A percentile compares a stretch with the other conserved stretches of the same genome.
These are phyloP conservation scores for Phrynosoma blainvillii DNA, from an alignment of 2,113 vertebrate species.

Conservation along the genomic window DNA sequence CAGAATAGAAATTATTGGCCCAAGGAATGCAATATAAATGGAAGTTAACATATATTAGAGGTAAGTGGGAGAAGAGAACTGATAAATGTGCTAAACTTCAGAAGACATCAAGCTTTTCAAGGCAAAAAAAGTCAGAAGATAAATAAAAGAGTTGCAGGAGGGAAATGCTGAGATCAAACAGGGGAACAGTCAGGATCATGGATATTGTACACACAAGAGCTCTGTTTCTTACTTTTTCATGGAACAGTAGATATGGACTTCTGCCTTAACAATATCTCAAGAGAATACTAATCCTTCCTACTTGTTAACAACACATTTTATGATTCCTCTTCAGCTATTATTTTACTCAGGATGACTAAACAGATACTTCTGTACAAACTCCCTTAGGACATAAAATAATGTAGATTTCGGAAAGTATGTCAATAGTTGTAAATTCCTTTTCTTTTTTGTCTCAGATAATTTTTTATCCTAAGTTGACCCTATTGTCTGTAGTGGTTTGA, in stretches of 20 bases:
- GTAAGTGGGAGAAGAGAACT: background rate
- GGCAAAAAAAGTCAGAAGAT: background rate
- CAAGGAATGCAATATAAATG: background rate
- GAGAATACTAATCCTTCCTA: slow-evolving; percentile 24
- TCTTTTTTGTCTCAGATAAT: background rate
- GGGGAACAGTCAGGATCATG: background rate
- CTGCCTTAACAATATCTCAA: slow-evolving; percentile 29
- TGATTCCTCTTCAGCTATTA: slow-evolving; percentile 38
- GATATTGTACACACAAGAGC: background rate
- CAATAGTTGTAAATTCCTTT: background rate
- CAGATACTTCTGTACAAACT: slow-evolving; percentile 48
- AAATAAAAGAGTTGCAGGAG: accelerated
- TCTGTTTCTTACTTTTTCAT: background rate
- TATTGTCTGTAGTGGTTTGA: too few species aligned
- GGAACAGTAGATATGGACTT: slow-evolving; percentile 1
- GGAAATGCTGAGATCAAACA: background rate
- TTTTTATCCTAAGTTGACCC: background rate
- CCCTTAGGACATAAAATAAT: slow-evolving; percentile 19
- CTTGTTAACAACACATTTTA: slow-evolving; percentile 46
- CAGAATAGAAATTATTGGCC: background rate
- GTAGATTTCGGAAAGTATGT: background rate
- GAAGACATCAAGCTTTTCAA: background rate
- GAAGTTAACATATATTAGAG: background rate
- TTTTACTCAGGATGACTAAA: slow-evolving; percentile 12
- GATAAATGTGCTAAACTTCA: background rate